Base-by-base conservation (phyloP, 1,140 invertebrate species). In the Eupeodes corollae region DNA sequence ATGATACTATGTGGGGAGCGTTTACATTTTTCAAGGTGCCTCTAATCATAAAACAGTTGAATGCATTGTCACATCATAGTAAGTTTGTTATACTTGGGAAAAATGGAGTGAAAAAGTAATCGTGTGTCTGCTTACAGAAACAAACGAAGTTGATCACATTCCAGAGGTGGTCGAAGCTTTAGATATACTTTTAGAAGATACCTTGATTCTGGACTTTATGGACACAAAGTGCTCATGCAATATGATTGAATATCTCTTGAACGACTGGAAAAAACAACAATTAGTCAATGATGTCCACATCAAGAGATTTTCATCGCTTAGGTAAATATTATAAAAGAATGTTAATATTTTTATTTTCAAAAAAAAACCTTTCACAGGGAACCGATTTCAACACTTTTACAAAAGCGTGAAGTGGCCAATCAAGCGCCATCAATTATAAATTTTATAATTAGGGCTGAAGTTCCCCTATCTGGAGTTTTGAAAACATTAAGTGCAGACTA, bases 21-120 rank as follows among this genome's bases (percentile, higher is more conserved):
- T 94, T 95, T 62, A 89, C 85, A 11, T 94, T 94, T 66, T 73
- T 96, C 1, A 94, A 94, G 73, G 76, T 95, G 45, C 88, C 88
- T 3, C 77, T 84, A 56, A 80, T 88, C 46, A 73, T 90, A 12
- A 79, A 80, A 46, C 80, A 85, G 52, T 59, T 89, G 11, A 77
- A 84, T 47, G 70, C 70, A 5, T 65, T 74, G 43, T 75, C 73
- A 46, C 69, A 35, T n/a, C 12, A 35, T 12, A 35, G 34, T 35
- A 15, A n/a, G 14, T 15, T 35, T 33, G 8, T 33, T 9, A 9
- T 9, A 33, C 13, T 8, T 9, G 8, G 32, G 8, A 9, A 9
- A 33, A 9, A 9, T 33, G 8, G 13, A 33, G 32, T 33, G 32
- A 33, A 33, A 9, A 26, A 26, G 3, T 26, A 26, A 26, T 26